phyloP scores from a whole-genome alignment of 2,888 invertebrate genomes.

The Disparrhopalites patrizii region DNA sequence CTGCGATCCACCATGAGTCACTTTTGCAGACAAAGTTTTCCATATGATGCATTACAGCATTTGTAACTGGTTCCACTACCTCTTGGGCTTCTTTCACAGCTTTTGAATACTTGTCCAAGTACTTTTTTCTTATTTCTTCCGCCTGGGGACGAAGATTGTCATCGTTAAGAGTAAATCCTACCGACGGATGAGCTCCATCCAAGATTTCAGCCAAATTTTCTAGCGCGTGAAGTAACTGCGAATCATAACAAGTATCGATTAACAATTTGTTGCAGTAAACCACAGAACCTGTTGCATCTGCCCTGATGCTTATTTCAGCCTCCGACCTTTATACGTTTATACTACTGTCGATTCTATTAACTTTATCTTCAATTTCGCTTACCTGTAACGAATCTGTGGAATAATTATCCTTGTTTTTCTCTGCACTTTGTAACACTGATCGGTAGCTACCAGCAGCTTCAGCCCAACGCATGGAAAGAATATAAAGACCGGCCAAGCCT shows the following conservation, averaged over 20 bases:
- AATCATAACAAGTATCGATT: slow-evolving; percentile 1
- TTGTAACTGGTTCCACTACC: slow-evolving; percentile 31
- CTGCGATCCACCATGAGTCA: slow-evolving; percentile 53
- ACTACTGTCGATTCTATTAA: background rate
- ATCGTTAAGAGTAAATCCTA: slow-evolving; percentile 57
- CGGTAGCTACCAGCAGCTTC: slow-evolving; percentile 62
- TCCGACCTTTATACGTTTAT: no score
- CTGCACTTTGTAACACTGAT: slow-evolving; percentile 57
- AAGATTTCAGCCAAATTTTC: slow-evolving; percentile 61
- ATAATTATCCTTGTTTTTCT: slow-evolving; percentile 53
- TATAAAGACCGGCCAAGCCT: slow-evolving; percentile 63
- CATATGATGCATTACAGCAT: slow-evolving; percentile 41
- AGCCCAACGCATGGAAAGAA: slow-evolving; percentile 57
- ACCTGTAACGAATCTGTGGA: slow-evolving; percentile 62
- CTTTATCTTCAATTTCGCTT: slow-evolving; percentile 5
- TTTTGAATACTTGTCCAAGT: slow-evolving; percentile 54
- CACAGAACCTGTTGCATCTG: no score
- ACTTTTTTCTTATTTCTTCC: slow-evolving; percentile 58
- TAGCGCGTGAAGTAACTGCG: slow-evolving; percentile 63
- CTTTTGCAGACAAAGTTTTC: slow-evolving; percentile 37
- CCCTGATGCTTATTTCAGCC: no score
- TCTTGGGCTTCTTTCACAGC: slow-evolving; percentile 36
- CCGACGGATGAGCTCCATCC: slow-evolving; percentile 51
- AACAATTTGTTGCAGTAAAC: no score
- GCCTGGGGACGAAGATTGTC: slow-evolving; percentile 55